These are phyloP conservation scores for Anolis carolinensis DNA, from an alignment of 2,113 vertebrate genomes.

Conservation along the genomic window DNA sequence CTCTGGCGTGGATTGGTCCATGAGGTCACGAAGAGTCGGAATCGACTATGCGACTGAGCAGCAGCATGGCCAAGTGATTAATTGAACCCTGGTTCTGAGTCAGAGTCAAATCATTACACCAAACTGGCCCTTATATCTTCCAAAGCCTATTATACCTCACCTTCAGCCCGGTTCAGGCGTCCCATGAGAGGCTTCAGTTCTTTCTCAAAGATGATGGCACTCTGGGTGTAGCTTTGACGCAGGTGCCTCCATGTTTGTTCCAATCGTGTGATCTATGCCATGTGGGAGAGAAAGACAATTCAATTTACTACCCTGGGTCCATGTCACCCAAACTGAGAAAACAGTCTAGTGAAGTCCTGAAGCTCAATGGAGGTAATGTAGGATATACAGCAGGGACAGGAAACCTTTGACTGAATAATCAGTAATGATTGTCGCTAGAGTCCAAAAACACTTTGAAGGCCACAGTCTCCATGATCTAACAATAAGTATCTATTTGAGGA, in stretches of 20 bases:
- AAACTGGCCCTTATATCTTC: background rate
- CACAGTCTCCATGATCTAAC: background rate
- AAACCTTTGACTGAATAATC: background rate
- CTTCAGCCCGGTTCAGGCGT: constrained; percentile 77
- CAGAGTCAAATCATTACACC: too few species aligned
- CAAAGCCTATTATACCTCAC: constrained; percentile 60
- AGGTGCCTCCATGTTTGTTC: constrained; percentile 86
- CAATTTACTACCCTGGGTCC: too few species aligned
- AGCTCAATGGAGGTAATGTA: background rate
- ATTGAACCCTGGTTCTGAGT: too few species aligned
- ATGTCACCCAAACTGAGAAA: background rate
- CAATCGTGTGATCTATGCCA: constrained; percentile 78
- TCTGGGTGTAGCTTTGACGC: constrained; percentile 82
- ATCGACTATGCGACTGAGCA: too few species aligned
- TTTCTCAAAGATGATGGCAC: constrained; percentile 85
- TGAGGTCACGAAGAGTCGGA: too few species aligned
- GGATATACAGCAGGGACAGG: background rate
- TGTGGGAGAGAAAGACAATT: background rate
- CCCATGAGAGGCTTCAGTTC: constrained; percentile 85
- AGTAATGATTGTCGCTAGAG: background rate
- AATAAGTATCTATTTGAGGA: background rate
- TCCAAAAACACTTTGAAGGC: background rate
- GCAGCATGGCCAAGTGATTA: too few species aligned
- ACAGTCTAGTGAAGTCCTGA: background rate
- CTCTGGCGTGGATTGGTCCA: too few species aligned